Conservation (phyloP, 1,140 invertebrate genomes). For the Leptoteleia sp. region DNA sequence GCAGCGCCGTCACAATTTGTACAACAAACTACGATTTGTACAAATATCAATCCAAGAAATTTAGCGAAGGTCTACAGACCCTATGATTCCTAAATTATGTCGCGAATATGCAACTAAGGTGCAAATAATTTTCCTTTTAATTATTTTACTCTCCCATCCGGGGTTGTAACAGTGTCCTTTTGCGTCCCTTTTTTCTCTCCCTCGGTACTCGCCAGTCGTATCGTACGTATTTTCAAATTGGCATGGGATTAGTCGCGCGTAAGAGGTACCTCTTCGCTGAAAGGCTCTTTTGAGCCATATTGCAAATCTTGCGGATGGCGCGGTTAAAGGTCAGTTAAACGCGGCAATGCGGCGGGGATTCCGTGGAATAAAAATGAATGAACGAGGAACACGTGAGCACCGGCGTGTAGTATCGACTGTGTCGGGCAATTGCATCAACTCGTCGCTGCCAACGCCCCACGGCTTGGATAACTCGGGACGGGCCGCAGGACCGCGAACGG, state of each 20-base stretch:
- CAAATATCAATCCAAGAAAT: no score
- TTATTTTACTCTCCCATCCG: no score
- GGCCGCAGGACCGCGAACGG: slow-evolving; percentile 64
- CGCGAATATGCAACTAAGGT: no score
- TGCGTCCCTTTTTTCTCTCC: no score
- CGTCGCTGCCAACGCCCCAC: slow-evolving; percentile 74
- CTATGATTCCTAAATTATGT: no score
- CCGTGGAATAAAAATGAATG: slow-evolving; percentile 62
- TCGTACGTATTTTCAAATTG: slow-evolving; percentile 1
- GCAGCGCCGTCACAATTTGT: no score
- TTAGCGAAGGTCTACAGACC: no score
- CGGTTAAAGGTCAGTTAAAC: slow-evolving; percentile 54
- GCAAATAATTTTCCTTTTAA: no score
- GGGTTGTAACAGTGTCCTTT: no score
- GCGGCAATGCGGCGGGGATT: slow-evolving; percentile 25
- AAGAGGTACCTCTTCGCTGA: neutral
- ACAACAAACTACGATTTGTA: no score
- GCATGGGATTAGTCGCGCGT: slow-evolving; percentile 16
- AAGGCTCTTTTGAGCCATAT: slow-evolving; percentile 51
- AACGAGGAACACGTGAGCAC: slow-evolving; percentile 53
- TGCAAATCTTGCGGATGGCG: slow-evolving; percentile 28
- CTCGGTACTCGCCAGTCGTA: neutral
- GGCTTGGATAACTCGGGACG: slow-evolving; percentile 57
- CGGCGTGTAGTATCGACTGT: slow-evolving; percentile 69
- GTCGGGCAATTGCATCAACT: slow-evolving; percentile 71